Evolutionary conservation across 1,140 invertebrate genomes (phyloP), one percentile per base, ranked within the genome.

Genomic region (Cataglyphis hispanica): DNA sequence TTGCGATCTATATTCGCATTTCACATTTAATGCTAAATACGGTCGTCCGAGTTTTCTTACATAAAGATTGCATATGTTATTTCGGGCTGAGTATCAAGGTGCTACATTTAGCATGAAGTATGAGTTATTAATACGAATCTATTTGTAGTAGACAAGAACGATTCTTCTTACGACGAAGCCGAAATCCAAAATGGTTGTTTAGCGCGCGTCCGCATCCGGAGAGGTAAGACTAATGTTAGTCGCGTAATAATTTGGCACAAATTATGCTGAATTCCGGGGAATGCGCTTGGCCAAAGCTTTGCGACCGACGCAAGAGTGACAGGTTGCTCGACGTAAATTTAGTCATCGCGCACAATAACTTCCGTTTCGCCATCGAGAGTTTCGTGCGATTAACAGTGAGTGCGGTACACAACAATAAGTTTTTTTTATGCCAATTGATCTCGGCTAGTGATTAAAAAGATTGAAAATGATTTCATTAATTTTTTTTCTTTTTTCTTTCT

Each of bases 61-160:
- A 34, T 63, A 34, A 76, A 76, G 58, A 66, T n/a, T 22, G 60
- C 27, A 25, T 53, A 80, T 53, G 43, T 80, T 80, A 67, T 67
- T 43, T 80, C n/a, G 76, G 5, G 43, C 16, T 53, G 31, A 25
- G n/a, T 56, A 60, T 37, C 46, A 43, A 67, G 46, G 16, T 31
- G 22, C 53, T 56, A 69, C 64, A 69, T 80, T 69, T 69, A 63
- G 58, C 58, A 7, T 25, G 37, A 40, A 64, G 37, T 63, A 43
- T 43, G 53, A 50, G 66, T 69, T 81, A 81, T 81, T 81, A 81
- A 81, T 81, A 80, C 34, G 50, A 11, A 25, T 31, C 34, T 81
- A 56, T 81, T 81, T 81, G 34, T 69, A 34, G 8, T 53, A 43
- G 27, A 80, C 63, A 53, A 67, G 46, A 50, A 31, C 31, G 63